These are phyloP conservation scores for Otis tarda DNA, from an alignment of 2,113 vertebrate genomes.

Conservation along the genomic window DNA sequence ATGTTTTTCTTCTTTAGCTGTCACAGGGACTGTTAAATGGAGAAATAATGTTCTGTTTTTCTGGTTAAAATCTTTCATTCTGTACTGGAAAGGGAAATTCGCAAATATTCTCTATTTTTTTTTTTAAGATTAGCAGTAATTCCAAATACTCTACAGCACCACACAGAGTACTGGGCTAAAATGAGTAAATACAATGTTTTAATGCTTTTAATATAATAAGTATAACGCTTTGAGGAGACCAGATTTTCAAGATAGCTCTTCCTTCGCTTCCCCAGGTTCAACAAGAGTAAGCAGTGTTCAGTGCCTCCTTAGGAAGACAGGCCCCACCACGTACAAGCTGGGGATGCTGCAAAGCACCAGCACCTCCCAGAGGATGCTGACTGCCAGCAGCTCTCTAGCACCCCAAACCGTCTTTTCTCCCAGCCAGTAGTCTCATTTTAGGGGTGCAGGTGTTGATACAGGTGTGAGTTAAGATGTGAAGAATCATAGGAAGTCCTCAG, in stretches of 20 bases:
- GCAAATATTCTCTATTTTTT: background rate
- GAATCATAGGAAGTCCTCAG: background rate
- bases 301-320: background rate
- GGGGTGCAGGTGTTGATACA: background rate
- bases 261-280: background rate
- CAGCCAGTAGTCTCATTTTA: background rate
- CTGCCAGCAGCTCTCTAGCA: background rate
- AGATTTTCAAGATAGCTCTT: background rate
- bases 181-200: background rate
- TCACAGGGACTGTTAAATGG: background rate
- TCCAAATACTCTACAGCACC: background rate
- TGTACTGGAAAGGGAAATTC: background rate
- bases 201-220: background rate
- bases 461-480: background rate
- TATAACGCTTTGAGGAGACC: background rate
- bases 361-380: conserved; percentile 39
- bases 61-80: background rate
- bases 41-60: background rate
- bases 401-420: background rate
- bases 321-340: accelerated
- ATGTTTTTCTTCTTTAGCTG: background rate
- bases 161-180: background rate
- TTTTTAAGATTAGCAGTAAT: background rate
- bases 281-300: accelerated
- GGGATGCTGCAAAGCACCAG: background rate